Evolutionary conservation across 2,113 vertebrate species (phyloP), one percentile per base, ranked within the genome.

Genomic region (Barnardius zonarius): DNA sequence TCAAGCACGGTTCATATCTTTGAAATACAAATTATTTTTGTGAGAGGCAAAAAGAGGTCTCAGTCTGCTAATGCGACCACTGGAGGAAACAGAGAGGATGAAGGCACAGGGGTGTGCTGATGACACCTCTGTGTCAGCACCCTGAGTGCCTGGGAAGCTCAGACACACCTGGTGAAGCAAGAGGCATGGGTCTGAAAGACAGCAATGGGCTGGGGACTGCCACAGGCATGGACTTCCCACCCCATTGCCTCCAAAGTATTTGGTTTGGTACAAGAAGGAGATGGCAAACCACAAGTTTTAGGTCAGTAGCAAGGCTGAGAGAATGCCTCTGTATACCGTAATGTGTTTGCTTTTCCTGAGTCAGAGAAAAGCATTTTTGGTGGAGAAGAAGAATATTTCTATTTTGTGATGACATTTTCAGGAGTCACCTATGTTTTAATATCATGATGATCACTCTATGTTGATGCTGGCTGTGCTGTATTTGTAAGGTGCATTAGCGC

Each of bases 41-140:
- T 75, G 35, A 81, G 46, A 70, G 16, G 10, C 41, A 78, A 75
- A 83, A 0, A 25, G 27, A 5, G 17, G 25, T 43, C 31, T 67
- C 35, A 62, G 2, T 51, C 48, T 0, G 1, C 18, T 31, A 22
- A 17, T 0, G 16, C 6, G 44, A 46, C 20, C 16, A 30, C 15
- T 74, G 55, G 59, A 52, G n/a, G 28, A 54, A n/a, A 80, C 7
- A 37, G n/a, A 52, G 31, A 55, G 7, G 11, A 37, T 33, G 41
- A 59, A 75, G 33, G 55, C 33, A n/a, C 33, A 59, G 55, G 23
- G 31, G 19, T 13, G 5, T 19, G 31, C 24, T 48, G 68, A 4
- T 43, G 44, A 46, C 9, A 4, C 16, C 27, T 82, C 37, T 52
- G 22, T 78, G 48, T 33, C 24, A 66, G 54, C 22, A 61, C 5